These are phyloP conservation scores for Anseranas semipalmata DNA, from an alignment of 2,113 vertebrate species.

Conservation along the genomic window DNA sequence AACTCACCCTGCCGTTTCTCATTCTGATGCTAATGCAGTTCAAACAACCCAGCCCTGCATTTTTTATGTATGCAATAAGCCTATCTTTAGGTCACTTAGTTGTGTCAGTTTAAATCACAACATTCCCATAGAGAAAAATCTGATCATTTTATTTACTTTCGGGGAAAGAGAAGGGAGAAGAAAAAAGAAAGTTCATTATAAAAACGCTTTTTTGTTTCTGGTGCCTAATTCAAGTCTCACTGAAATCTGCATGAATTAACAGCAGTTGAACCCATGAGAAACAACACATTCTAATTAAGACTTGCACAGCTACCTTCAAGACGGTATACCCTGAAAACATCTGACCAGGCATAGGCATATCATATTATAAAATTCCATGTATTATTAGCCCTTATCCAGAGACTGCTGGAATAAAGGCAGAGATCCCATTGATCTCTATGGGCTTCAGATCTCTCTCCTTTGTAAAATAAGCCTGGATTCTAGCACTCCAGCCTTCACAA, in stretches of 20 bases:
- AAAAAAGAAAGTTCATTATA: background rate
- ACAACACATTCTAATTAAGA: background rate
- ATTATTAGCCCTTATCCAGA: background rate
- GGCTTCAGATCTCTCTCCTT: background rate
- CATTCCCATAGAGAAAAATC: conserved; percentile 30
- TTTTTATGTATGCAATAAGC: conserved; percentile 57
- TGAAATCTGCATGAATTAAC: background rate
- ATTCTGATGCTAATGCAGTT: conserved; percentile 70
- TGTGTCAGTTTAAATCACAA: conserved; percentile 44
- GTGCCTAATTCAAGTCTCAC: background rate
- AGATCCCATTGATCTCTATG: background rate
- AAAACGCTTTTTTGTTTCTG: background rate
- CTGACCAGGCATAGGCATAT: rapidly evolving
- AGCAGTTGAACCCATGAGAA: background rate
- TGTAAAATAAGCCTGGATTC: conserved; percentile 3
- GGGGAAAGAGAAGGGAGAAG: background rate
- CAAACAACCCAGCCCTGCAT: conserved; percentile 55
- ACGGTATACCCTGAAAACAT: background rate
- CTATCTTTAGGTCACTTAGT: conserved; percentile 35
- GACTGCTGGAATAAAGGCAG: background rate
- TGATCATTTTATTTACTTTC: conserved; percentile 25
- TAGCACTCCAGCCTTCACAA: background rate
- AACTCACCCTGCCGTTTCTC: background rate
- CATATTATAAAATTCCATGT: background rate
- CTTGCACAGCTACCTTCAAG: background rate